Evolutionary conservation across 1,140 invertebrate species (phyloP).

Genomic region (Littorina saxatilis): DNA sequence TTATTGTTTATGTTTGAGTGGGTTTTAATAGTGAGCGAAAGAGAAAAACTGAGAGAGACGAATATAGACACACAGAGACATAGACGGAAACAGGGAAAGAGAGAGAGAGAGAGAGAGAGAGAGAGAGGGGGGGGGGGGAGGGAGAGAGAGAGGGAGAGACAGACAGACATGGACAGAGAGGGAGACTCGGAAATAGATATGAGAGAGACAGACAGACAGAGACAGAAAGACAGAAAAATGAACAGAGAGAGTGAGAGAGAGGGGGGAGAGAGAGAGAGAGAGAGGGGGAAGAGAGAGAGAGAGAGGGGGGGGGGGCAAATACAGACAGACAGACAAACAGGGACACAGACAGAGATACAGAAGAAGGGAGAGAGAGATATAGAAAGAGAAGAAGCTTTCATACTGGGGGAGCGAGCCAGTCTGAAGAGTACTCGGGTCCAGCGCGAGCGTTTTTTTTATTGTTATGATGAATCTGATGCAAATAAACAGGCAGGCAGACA

Average conservation of each 20-base stretch:
- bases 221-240: not conserved
- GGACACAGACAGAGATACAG: not conserved
- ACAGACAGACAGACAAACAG: not conserved
- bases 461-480: too few species aligned
- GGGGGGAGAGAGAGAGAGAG: not conserved
- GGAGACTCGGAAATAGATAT: not conserved
- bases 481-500: not conserved
- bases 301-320: not conserved
- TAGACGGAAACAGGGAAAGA: too few species aligned
- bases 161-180: not conserved
- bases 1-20: too few species aligned
- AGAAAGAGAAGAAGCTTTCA: too few species aligned
- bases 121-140: not conserved
- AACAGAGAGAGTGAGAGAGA: not conserved
- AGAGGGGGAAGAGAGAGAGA: not conserved
- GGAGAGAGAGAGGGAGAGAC: not conserved
- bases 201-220: not conserved
- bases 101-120: conserved; percentile 5
- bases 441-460: too few species aligned
- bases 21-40: too few species aligned
- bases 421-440: too few species aligned
- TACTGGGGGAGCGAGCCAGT: too few species aligned
- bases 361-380: not conserved
- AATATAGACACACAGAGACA: too few species aligned
- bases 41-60: too few species aligned